These are phyloP conservation scores for Trogon surrucura DNA, from an alignment of 2,113 vertebrate genomes.

Conservation along the genomic window DNA sequence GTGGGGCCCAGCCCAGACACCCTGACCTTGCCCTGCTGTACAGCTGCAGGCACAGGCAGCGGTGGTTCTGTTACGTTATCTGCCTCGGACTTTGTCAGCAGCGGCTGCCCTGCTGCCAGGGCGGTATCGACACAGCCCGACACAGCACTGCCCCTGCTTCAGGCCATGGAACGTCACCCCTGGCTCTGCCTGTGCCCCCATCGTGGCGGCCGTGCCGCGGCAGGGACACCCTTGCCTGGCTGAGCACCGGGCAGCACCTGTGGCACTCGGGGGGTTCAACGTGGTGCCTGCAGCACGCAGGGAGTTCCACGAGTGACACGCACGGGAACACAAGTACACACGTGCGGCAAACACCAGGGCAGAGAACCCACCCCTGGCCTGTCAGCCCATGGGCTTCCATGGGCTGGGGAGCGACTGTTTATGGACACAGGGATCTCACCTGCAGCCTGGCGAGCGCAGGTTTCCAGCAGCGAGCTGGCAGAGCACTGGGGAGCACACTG, in stretches of 20 bases:
- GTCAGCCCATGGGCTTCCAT: no score
- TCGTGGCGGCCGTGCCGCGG: neutral
- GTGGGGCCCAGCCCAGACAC: neutral
- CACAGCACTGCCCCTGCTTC: neutral
- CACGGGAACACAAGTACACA: no score
- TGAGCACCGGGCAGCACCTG: neutral
- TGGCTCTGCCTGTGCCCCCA: neutral
- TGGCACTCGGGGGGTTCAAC: neutral
- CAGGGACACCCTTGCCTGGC: neutral
- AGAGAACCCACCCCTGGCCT: no score
- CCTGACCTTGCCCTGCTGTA: neutral
- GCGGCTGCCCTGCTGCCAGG: rapidly evolving
- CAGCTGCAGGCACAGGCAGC: neutral
- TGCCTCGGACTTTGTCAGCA: neutral
- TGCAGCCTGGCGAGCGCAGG: neutral
- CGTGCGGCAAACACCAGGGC: no score
- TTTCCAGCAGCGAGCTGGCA: neutral
- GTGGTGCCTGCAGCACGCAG: no score
- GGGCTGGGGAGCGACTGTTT: no score
- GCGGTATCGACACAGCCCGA: neutral
- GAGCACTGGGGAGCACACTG: neutral
- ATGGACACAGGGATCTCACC: no score
- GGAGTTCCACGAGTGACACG: no score
- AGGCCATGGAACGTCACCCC: rapidly evolving
- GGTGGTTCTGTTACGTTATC: neutral